These are phyloP conservation scores for Scrobipalpa costella DNA, from an alignment of 2,888 invertebrate genomes.

Conservation along the genomic window DNA sequence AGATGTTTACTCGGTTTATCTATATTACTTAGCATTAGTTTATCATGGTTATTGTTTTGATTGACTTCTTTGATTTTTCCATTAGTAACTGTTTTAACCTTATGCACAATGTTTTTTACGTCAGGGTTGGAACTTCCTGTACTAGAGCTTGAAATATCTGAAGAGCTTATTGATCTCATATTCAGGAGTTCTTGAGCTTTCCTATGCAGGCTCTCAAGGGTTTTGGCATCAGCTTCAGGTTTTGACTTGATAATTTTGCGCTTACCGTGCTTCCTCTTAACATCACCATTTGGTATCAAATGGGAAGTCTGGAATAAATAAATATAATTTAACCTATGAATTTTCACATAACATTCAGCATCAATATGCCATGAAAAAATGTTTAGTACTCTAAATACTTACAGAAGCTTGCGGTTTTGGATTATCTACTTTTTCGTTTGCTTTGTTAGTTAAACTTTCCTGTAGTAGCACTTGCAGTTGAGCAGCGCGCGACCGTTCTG, in stretches of 20 bases:
- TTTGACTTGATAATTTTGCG: constrained; percentile 35
- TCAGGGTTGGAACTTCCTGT: constrained; percentile 32
- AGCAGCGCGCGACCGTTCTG: constrained; percentile 55
- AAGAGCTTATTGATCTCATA: constrained; percentile 57
- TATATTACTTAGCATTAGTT: not conserved
- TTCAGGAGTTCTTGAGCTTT: constrained; percentile 70
- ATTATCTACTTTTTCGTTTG: constrained; percentile 7
- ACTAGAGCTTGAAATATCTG: constrained; percentile 54
- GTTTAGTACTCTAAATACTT: not conserved
- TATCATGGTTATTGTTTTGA: not conserved
- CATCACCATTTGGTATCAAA: constrained; percentile 3
- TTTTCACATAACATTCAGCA: not conserved
- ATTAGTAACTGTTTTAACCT: not conserved
- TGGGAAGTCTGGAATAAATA: constrained; percentile 2
- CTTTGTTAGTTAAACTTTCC: constrained; percentile 44
- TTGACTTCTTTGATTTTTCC: not conserved
- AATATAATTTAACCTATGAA: too few species aligned
- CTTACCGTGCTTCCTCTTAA: constrained; percentile 12
- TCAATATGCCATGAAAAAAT: not conserved
- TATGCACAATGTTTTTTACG: not conserved
- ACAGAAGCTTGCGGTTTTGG: constrained; percentile 4
- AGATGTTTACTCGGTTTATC: not conserved
- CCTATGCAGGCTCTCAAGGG: constrained; percentile 65
- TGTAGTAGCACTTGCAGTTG: constrained; percentile 58
- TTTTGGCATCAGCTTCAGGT: constrained; percentile 48